Evolutionary conservation across 2,888 invertebrate genomes (phyloP), one percentile per base, ranked within the genome.

Genomic region (Julus scandinavius): DNA sequence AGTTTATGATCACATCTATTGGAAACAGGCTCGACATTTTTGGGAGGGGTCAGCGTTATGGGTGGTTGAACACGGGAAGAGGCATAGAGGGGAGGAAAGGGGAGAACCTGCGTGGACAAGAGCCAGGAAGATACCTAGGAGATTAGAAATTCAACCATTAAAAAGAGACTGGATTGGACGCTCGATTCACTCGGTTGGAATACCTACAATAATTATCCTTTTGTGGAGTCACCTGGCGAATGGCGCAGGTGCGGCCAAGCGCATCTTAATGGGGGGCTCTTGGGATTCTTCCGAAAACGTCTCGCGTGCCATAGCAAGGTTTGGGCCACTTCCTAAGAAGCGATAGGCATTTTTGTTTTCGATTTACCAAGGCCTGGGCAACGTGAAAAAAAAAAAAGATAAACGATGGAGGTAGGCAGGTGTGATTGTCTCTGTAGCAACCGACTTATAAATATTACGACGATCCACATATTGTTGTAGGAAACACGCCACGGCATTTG

Each of bases 221-320:
- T 72, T 72, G 72, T 72, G 17, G 84, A 85, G 85, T 85, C 85
- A 85, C 85, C 85, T 85, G 41, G 85, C 41, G 49, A 85, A 85
- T 41, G 41, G 41, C 41, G 85, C 85, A 85, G 85, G 84, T 85
- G 85, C 49, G 85, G 17, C 85, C 45, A 72, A 7, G 72, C 72
- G 20, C 72, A 72, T 72, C 72, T 72, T 72, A 72, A 20, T 2
- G 72, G 72, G 20, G n/a, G 72, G 20, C 6, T 72, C 72, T 29
- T 11, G 72, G 6, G 29, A 5, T n/a, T n/a, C 2, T 4, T 49
- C 5, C 63, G 15, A 54, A 54, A 63, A 63, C 63, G 63, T 72
- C 72, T 72, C 72, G 72, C 20, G n/a, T 72, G 11, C 20, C 72
- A 11, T 11, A 11, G 54, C 54, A 7, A 29, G 11, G 72, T 20